Base-by-base conservation (phyloP, 2,113 vertebrate genomes). In the Spea bombifrons region DNA sequence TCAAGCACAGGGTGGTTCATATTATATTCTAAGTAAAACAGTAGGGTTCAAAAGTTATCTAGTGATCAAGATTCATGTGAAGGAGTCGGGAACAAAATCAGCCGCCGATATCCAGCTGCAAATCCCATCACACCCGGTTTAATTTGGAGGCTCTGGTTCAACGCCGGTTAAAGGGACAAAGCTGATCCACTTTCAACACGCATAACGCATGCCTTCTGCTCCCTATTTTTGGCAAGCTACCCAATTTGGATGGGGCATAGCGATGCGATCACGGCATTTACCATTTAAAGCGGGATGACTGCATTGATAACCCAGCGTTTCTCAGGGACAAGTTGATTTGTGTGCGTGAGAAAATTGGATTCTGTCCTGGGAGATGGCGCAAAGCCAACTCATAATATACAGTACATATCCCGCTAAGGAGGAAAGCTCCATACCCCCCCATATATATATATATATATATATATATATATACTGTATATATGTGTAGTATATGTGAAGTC, bases 191-290 rank as follows among this genome's bases (percentile, higher is more conserved):
- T 61, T 12, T 16, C 3, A 63, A 5, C 17, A 1, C 17, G 59
- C 15, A 2, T 63, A 63, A 3, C 1, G 17, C 15, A 13, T 63
- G 15, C 2, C 3, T 61, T 8, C 16, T 61, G 2, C 9, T 73
- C 71, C 4, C 52, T 66, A 78, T 78, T 72, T 78, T 78, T 78
- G 76, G 67, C 48, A 78, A 72, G 48, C 66, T 72, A 65, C 76
- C 75, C 68, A 77, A 72, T 72, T 72, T 78, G 69, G 69, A 70
- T 49, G 45, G 17, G 55, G 9, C 10, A 12, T 10, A 67, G n/a
- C 43, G 45, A 63, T 16, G 55, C 55, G 68, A 78, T 64, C 75
- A 70, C 57, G 47, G 57, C 68, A 64, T 71, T 16, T 8, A 57
- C 16, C 76, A 64, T 78, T 76, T 68, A 76, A 67, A 76, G 57